Evolutionary conservation across 2,113 vertebrate species (phyloP).

Genomic region (Indri indri): DNA sequence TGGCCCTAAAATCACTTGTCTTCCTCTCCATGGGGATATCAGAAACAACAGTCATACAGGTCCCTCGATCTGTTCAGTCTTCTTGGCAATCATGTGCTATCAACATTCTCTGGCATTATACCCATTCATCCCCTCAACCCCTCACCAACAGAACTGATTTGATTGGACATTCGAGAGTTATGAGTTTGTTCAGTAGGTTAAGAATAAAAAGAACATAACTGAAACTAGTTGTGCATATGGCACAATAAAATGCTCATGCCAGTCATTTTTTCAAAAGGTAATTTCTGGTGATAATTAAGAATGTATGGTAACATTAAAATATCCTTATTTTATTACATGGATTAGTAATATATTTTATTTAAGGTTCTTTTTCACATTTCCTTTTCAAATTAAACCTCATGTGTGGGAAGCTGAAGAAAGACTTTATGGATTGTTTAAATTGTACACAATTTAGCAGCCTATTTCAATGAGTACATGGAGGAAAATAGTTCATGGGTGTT

Average conservation of each 20-base stretch:
- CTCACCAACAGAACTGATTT: neutral
- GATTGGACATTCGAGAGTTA: neutral
- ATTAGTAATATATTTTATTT: neutral
- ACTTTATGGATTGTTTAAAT: neutral
- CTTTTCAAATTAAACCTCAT: slow-evolving; percentile 18
- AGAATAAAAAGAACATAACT: neutral
- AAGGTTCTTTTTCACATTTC: neutral
- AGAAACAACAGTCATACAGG: neutral
- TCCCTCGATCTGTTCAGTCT: neutral
- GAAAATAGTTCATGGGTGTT: neutral
- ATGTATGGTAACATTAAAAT: neutral
- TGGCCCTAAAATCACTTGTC: neutral
- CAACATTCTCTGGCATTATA: neutral
- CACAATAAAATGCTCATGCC: neutral
- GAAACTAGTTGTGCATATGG: neutral
- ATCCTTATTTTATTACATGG: neutral
- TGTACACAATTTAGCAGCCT: neutral
- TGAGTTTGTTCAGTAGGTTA: neutral
- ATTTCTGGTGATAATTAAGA: neutral
- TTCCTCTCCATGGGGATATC: neutral
- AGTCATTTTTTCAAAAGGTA: neutral
- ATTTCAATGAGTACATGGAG: neutral
- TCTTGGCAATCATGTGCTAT: neutral
- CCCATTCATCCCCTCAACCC: neutral
- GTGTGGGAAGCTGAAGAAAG: neutral